Conservation (phyloP, 2,113 vertebrate genomes). For the Rhinolophus ferrumequinum region DNA sequence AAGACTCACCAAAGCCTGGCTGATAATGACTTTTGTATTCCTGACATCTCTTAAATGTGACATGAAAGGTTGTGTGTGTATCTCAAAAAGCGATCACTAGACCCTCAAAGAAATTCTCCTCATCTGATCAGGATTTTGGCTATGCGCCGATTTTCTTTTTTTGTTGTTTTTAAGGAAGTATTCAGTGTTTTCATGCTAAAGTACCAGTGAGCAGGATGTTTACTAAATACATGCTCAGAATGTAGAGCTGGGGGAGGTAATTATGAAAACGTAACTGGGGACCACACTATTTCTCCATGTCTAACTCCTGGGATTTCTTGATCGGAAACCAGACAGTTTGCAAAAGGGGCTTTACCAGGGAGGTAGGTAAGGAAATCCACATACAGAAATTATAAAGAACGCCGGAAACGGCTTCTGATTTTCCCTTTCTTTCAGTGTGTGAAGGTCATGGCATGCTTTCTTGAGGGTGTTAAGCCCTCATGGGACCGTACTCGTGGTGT, state of each 20-base stretch:
- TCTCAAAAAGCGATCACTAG: background rate
- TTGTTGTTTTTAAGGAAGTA: no score
- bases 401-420: background rate
- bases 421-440: background rate
- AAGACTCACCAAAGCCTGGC: background rate
- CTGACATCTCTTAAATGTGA: background rate
- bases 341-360: no score
- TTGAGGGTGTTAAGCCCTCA: fast-evolving
- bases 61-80: background rate
- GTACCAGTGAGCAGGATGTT: constrained; percentile 59
- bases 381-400: background rate
- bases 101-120: no score
- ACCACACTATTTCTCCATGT: background rate
- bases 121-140: no score
- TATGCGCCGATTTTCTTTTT: no score
- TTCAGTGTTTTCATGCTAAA: constrained; percentile 29
- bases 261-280: constrained; percentile 59
- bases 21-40: constrained; percentile 15
- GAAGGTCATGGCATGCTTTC: background rate
- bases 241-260: constrained; percentile 51
- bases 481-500: fast-evolving
- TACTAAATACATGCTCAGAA: constrained; percentile 72
- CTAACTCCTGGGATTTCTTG: constrained; percentile 50
- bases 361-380: no score
- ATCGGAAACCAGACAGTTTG: background rate